Base-by-base conservation (phyloP, 2,113 vertebrate genomes). In the Suncus etruscus region DNA sequence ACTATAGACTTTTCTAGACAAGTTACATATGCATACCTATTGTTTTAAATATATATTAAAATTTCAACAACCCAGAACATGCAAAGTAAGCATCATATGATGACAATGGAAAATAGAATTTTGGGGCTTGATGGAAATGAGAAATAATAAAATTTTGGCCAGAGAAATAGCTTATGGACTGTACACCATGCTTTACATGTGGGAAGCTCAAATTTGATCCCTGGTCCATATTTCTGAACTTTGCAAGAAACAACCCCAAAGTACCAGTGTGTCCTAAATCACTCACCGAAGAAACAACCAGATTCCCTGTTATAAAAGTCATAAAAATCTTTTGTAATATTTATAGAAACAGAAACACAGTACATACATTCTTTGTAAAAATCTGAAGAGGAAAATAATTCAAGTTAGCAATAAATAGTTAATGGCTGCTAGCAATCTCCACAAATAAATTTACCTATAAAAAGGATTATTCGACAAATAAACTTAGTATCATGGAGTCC, bases 21-120 rank as follows among this genome's bases (percentile, higher is more conserved):
- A 79, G 18, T 90, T 79, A 45, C 6, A 68, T 83, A 14, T 50
- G 1, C 32, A 72, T 39, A 70, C 50, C 32, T 91, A 8, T 27
- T 91, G 3, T 74, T 83, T 86, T 10, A 77, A 92, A 54, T 83
- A 15, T 6, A 86, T 76, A 72, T 91, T 48, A 39, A 47, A 83
- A 7, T 79, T 78, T 27, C 24, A 61, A 47, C 69, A 78, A 81
- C 4, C 39, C 14, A 66, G 47, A 20, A 58, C 5, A 63, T 83
- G 6, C 66, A 86, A 78, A 22, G 8, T 77, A 83, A 61, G 25
- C 39, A 74, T 32, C 61, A 75, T 16, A 76, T 80, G 25, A 47
- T 79, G 24, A 84, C 7, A 75, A 63, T 69, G 25, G 69, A 69
- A 12, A 5, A 77, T 69, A 32, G 39, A 45, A 25, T 77, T 50